These are phyloP conservation scores for Taeniopygia guttata DNA, from an alignment of 2,797 vertebrate species.

Conservation along the genomic window DNA sequence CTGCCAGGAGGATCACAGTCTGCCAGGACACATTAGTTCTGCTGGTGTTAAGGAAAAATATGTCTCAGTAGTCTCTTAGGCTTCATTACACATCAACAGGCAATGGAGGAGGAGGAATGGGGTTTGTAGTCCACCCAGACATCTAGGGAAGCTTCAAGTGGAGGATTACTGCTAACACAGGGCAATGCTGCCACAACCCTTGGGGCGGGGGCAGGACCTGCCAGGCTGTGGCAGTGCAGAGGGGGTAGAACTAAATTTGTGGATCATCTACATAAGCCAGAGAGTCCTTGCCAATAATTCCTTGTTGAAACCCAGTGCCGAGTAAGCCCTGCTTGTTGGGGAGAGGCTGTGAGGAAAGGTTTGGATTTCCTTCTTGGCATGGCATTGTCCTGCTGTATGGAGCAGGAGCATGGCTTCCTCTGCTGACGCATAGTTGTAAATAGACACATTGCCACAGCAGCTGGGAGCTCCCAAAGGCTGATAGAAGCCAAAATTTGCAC, in stretches of 20 bases:
- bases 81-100: not conserved
- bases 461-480: not conserved
- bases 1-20: accelerated
- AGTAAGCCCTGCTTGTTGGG: not conserved
- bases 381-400: accelerated
- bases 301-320: not conserved
- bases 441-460: not conserved
- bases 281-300: not conserved
- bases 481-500: not conserved
- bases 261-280: not conserved
- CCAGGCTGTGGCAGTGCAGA: not conserved
- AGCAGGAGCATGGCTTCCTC: not conserved
- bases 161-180: not conserved
- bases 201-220: not conserved
- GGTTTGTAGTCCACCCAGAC: not conserved
- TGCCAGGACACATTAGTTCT: not conserved
- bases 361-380: not conserved
- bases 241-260: accelerated
- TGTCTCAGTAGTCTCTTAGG: not conserved
- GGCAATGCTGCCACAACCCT: not conserved
- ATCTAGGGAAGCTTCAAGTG: not conserved
- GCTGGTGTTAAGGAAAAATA: not conserved
- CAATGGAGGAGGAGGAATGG: not conserved
- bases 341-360: not conserved
- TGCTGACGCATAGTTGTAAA: accelerated